Evolutionary conservation across 2,797 vertebrate genomes (phyloP).

Genomic region (Hephaestus fuliginosus): DNA sequence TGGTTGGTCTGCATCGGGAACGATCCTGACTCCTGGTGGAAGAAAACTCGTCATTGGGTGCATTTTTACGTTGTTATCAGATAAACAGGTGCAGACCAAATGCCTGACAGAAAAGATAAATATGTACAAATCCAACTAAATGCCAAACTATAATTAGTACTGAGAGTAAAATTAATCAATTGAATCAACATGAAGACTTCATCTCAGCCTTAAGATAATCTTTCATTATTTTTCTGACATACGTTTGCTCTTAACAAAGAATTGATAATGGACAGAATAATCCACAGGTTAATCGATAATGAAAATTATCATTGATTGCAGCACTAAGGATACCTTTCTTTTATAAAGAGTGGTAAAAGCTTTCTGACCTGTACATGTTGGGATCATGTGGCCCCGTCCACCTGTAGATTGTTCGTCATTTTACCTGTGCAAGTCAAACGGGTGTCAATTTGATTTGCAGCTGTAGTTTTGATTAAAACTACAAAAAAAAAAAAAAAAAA

Average conservation of each 20-base stretch:
- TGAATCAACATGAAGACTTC: too few relatives aligned
- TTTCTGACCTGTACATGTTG: neutral
- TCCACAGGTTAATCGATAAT: neutral
- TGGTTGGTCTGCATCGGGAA: neutral
- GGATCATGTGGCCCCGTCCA: neutral
- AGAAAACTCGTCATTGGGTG: neutral
- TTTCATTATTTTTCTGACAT: neutral
- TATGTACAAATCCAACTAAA: neutral
- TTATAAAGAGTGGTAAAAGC: neutral
- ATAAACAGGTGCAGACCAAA: neutral
- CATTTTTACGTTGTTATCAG: too few relatives aligned
- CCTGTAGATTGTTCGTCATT: neutral
- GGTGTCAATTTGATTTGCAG: neutral
- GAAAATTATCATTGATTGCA: neutral
- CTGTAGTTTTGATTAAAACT: neutral
- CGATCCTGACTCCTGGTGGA: neutral
- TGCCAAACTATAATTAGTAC: neutral
- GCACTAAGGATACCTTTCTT: neutral
- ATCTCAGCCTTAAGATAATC: too few relatives aligned
- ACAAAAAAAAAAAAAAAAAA: constrained; percentile 5
- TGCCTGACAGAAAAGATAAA: neutral
- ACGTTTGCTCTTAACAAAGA: neutral
- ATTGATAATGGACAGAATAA: neutral
- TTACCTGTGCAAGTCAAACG: constrained; percentile 13
- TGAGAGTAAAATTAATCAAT: neutral